phyloP scores from a whole-genome alignment of 1,140 invertebrate species.

The Lasioglossum baleicum region DNA sequence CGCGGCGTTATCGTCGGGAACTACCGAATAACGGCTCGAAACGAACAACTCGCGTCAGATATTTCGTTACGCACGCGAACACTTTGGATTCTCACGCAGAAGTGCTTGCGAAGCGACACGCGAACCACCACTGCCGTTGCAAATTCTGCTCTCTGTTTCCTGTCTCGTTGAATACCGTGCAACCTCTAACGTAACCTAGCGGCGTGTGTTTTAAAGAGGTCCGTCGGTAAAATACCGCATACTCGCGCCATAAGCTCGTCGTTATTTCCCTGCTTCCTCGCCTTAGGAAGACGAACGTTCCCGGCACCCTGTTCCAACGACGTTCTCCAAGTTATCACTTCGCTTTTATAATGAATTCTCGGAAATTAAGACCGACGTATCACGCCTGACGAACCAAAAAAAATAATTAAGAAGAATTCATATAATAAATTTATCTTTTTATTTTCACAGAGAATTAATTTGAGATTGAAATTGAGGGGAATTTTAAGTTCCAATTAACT shows the following conservation, averaged over 20 bases:
- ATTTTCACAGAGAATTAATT: no score
- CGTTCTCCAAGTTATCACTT: no score
- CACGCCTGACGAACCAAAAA: no score
- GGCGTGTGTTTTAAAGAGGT: not conserved
- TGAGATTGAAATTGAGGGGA: no score
- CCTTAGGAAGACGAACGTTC: not conserved
- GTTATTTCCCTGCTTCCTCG: not conserved
- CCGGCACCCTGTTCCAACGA: not conserved
- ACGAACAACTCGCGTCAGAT: constrained; percentile 23
- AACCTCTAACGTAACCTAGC: not conserved
- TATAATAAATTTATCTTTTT: no score
- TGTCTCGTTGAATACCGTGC: not conserved
- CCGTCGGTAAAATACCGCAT: not conserved
- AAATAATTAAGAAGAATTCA: no score
- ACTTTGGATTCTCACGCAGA: constrained; percentile 47
- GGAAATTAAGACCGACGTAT: no score
- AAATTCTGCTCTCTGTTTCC: constrained; percentile 38
- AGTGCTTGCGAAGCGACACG: constrained; percentile 52
- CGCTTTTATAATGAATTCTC: no score
- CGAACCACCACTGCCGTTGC: constrained; percentile 32
- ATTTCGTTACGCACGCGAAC: constrained; percentile 47
- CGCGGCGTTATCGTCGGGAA: constrained; percentile 4
- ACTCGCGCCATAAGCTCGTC: not conserved
- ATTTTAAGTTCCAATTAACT: no score
- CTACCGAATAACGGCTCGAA: constrained; percentile 21